These are phyloP conservation scores for Tragelaphus eurycerus DNA, from an alignment of 2,797 vertebrate species.

Conservation along the genomic window DNA sequence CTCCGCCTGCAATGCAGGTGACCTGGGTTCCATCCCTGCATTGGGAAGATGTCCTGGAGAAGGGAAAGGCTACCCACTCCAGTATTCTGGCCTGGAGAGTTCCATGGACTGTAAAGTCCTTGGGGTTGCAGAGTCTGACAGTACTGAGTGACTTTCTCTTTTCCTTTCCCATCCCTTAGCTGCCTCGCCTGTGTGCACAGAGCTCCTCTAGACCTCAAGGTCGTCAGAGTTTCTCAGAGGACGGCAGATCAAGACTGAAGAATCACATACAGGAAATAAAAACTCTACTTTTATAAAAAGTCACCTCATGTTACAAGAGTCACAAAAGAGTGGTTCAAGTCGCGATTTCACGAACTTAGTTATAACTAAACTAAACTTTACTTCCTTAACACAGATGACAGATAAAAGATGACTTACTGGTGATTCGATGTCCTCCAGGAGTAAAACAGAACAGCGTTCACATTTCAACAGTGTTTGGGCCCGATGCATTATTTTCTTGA, in stretches of 20 bases:
- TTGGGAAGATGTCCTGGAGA: neutral
- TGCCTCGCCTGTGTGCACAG: neutral
- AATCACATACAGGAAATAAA: neutral
- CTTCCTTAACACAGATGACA: neutral
- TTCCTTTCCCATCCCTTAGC: neutral
- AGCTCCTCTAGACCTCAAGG: neutral
- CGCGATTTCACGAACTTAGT: neutral
- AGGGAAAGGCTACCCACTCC: neutral
- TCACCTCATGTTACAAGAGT: neutral
- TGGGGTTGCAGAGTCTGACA: neutral
- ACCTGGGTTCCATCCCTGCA: neutral
- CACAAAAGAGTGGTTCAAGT: neutral
- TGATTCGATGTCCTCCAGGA: constrained; percentile 98
- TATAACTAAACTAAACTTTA: neutral
- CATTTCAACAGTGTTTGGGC: constrained; percentile 97
- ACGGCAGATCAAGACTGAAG: neutral
- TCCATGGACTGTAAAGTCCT: neutral
- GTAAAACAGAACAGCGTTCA: constrained; percentile 96
- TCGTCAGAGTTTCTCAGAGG: neutral
- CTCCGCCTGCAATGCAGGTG: neutral
- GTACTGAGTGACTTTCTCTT: neutral
- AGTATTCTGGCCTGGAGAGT: neutral
- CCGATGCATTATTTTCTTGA: constrained; percentile 99
- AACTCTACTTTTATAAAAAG: neutral
- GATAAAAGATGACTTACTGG: constrained; percentile 86